A percentile compares a stretch with the other conserved stretches of the same genome.
phyloP scores from a whole-genome alignment of 2,888 invertebrate genomes.

The Boloria selene region DNA sequence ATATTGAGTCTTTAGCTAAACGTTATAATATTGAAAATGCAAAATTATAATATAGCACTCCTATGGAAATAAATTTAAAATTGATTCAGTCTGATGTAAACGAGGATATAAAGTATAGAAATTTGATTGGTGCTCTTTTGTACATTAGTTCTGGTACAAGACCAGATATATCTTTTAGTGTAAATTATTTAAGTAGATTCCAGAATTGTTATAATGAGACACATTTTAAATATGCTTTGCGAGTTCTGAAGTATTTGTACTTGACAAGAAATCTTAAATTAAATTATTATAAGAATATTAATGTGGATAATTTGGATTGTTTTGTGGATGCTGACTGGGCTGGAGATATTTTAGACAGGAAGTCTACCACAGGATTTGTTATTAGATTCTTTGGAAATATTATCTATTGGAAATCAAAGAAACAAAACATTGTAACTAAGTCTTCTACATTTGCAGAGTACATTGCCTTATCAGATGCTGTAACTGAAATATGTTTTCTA shows the following conservation, averaged over 20 bases:
- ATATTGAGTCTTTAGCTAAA: constrained; percentile 44
- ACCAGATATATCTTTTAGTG: constrained; percentile 49
- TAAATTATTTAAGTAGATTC: constrained; percentile 50
- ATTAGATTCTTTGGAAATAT: constrained; percentile 49
- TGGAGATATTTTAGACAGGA: constrained; percentile 46
- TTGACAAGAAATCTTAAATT: constrained; percentile 38
- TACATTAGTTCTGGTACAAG: constrained; percentile 52
- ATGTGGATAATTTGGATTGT: constrained; percentile 42
- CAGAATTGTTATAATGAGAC: constrained; percentile 49
- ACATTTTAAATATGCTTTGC: constrained; percentile 43
- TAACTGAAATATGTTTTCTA: constrained; percentile 29
- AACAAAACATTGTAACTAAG: constrained; percentile 39
- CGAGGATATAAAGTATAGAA: constrained; percentile 46
- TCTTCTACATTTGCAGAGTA: constrained; percentile 40
- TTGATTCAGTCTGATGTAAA: neutral
- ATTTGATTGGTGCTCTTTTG: constrained; percentile 46
- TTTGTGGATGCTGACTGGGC: constrained; percentile 54
- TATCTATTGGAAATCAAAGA: constrained; percentile 37
- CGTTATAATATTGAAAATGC: constrained; percentile 44
- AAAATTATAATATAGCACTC: constrained; percentile 33
- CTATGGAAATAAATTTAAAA: constrained; percentile 26
- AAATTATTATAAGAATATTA: constrained; percentile 39
- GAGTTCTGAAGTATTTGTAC: constrained; percentile 43
- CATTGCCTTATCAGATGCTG: constrained; percentile 38
- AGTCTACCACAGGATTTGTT: constrained; percentile 49